Percentiles rank a stretch among this genome's conserved stretches.
Conservation (phyloP, 1,140 invertebrate species). For the Pemphigus obesinymphae region DNA sequence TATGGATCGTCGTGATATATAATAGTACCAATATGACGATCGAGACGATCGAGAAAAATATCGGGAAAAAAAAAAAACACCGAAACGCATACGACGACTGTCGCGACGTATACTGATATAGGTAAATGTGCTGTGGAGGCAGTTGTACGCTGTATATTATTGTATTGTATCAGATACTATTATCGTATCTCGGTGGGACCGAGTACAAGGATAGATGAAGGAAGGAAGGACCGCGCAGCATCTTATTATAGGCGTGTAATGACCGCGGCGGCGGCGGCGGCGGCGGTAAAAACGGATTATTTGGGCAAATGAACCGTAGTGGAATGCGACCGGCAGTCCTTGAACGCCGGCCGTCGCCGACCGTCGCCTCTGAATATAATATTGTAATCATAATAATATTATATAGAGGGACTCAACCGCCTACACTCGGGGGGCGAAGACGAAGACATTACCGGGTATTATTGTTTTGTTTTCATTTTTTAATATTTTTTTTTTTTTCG, state of each 20-base stretch:
- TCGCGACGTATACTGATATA: neutral
- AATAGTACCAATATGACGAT: neutral
- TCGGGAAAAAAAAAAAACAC: neutral
- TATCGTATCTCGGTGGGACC: neutral
- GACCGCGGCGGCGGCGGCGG: too few species aligned
- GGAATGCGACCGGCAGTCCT: slow-evolving; percentile 11
- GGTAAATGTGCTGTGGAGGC: neutral
- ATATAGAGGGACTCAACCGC: neutral
- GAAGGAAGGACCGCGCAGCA: neutral
- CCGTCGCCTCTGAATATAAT: neutral
- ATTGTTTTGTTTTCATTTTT: neutral
- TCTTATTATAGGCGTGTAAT: neutral
- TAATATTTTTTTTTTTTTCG: neutral
- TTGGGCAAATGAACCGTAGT: slow-evolving; percentile 18
- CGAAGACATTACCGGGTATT: neutral
- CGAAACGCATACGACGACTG: neutral
- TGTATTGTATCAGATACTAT: neutral
- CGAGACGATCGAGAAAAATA: neutral
- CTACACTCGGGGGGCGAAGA: neutral
- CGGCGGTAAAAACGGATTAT: neutral
- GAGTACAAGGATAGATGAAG: neutral
- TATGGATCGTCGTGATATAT: too few species aligned
- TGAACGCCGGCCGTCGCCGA: neutral
- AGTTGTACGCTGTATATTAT: too few species aligned
- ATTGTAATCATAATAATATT: neutral